A percentile compares a stretch with the other conserved stretches of the same genome.
phyloP scores from a whole-genome alignment of 2,888 invertebrate species.

The Linyphia triangularis region DNA sequence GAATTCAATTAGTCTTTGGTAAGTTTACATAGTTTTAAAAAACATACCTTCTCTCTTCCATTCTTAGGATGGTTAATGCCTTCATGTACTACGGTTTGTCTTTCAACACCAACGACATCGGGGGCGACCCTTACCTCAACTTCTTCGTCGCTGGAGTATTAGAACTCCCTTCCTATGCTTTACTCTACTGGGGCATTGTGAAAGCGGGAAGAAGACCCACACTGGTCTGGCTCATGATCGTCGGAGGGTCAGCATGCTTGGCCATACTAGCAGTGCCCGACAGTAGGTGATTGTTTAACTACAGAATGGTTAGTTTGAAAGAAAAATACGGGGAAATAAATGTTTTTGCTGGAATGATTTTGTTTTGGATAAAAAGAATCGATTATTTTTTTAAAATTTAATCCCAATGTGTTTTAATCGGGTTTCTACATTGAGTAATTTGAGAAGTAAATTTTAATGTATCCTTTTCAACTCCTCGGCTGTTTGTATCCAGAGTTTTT shows the following conservation, averaged over 20 bases:
- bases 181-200: neutral
- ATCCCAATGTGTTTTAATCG: too few relatives aligned
- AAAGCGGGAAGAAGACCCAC: neutral
- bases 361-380: too few relatives aligned
- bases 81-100: constrained; percentile 88
- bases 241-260: neutral
- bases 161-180: constrained; percentile 18
- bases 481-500: too few relatives aligned
- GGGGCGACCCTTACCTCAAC: constrained; percentile 87
- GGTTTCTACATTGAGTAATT: too few relatives aligned
- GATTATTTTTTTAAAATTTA: too few relatives aligned
- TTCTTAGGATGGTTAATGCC: constrained; percentile 86
- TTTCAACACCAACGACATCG: constrained; percentile 87
- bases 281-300: neutral
- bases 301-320: too few relatives aligned
- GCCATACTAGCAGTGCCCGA: neutral
- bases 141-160: constrained; percentile 81
- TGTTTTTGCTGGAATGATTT: too few relatives aligned
- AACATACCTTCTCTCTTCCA: neutral
- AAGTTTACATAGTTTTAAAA: neutral
- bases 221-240: constrained; percentile 5
- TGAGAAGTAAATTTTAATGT: too few relatives aligned
- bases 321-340: too few relatives aligned
- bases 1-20: too few relatives aligned
- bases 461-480: too few relatives aligned